Evolutionary conservation across 2,797 vertebrate species (phyloP).

Genomic region (Phrynocephalus guinanensis): DNA sequence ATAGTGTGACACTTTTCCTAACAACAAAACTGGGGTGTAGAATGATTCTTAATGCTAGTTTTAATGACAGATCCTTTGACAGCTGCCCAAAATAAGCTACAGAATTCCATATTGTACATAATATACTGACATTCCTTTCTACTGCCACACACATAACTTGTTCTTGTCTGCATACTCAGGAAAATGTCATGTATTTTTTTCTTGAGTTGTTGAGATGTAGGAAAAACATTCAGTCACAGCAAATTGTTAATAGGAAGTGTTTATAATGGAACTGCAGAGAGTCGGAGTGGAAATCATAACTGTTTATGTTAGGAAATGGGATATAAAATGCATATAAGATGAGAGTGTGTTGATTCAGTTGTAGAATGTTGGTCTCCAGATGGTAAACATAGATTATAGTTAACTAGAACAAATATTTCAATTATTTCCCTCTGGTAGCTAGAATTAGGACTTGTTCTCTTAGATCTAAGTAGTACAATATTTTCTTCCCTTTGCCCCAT

Average conservation of each 20-base stretch:
- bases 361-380: constrained; percentile 52
- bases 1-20: constrained; percentile 44
- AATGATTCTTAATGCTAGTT: constrained; percentile 35
- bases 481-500: constrained; percentile 37
- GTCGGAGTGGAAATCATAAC: constrained; percentile 56
- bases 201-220: constrained; percentile 58
- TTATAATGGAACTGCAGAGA: constrained; percentile 59
- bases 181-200: constrained; percentile 58
- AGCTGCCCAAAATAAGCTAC: constrained; percentile 55
- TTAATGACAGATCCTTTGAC: constrained; percentile 57
- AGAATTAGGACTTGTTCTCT: constrained; percentile 6
- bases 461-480: constrained; percentile 23
- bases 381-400: constrained; percentile 49
- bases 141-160: constrained; percentile 66
- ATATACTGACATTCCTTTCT: constrained; percentile 63
- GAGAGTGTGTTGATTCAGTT: constrained; percentile 66
- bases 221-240: constrained; percentile 51
- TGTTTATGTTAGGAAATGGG: constrained; percentile 58
- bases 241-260: constrained; percentile 51
- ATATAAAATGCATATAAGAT: constrained; percentile 65
- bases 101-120: constrained; percentile 53
- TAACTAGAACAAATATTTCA: constrained; percentile 57
- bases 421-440: constrained; percentile 11
- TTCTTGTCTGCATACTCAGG: constrained; percentile 55
- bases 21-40: constrained; percentile 45